Evolutionary conservation across 2,888 invertebrate genomes (phyloP).

Genomic region (Epirrhoe tristata): DNA sequence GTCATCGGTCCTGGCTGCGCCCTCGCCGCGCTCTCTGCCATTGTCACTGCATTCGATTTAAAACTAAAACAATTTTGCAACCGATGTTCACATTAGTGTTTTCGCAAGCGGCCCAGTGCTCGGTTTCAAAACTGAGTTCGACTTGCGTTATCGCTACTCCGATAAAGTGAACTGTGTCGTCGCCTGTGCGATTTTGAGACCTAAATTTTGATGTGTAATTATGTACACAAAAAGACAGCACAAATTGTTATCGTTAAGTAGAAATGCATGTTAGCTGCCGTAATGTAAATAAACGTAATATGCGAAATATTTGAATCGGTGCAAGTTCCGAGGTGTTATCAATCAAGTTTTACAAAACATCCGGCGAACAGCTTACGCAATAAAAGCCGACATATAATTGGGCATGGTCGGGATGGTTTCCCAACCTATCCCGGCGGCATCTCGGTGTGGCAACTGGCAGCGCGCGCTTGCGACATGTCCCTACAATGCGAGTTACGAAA

Average conservation of each 20-base stretch:
- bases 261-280: background rate
- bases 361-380: slow-evolving; percentile 69
- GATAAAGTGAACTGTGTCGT: slow-evolving; percentile 80
- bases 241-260: slow-evolving; percentile 23
- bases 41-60: slow-evolving; percentile 75
- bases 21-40: slow-evolving; percentile 48
- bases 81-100: slow-evolving; percentile 85
- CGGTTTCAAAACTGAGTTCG: slow-evolving; percentile 82
- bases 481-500: slow-evolving; percentile 84
- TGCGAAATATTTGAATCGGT: slow-evolving; percentile 15
- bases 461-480: slow-evolving; percentile 80
- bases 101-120: slow-evolving; percentile 85
- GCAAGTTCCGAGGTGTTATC: slow-evolving; percentile 56
- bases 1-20: slow-evolving; percentile 40
- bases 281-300: slow-evolving; percentile 14
- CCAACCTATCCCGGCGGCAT: slow-evolving; percentile 83
- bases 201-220: slow-evolving; percentile 67
- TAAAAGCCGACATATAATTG: slow-evolving; percentile 76
- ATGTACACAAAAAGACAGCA: slow-evolving; percentile 33
- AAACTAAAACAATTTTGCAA: slow-evolving; percentile 85
- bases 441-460: slow-evolving; percentile 75
- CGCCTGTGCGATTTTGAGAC: slow-evolving; percentile 77
- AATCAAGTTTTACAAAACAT: slow-evolving; percentile 68
- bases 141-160: slow-evolving; percentile 82
- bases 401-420: slow-evolving; percentile 82